Conservation (phyloP, 2,113 vertebrate genomes). For the Charina bottae region DNA sequence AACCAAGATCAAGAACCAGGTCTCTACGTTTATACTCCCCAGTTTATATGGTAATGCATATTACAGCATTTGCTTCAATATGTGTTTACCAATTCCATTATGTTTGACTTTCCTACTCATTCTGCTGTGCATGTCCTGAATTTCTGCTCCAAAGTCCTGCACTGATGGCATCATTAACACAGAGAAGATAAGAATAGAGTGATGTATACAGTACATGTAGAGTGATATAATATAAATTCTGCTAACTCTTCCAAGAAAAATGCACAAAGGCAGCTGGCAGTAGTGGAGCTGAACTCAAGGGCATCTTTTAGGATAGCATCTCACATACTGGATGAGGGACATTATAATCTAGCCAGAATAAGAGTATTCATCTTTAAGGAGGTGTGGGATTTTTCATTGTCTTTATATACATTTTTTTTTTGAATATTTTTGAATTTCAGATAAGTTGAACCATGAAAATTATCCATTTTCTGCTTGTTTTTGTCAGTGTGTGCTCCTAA, state of each 20-base stretch:
- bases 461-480: slow-evolving; percentile 54
- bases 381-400: background rate
- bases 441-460: slow-evolving; percentile 57
- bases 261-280: background rate
- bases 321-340: background rate
- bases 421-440: slow-evolving; percentile 47
- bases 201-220: background rate
- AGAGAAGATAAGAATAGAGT: background rate
- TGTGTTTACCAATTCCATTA: background rate
- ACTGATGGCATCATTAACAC: background rate
- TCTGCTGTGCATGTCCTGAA: background rate
- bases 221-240: background rate
- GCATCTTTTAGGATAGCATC: background rate
- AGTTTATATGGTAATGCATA: background rate
- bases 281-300: background rate
- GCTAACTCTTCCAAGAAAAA: background rate
- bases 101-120: background rate
- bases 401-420: slow-evolving; percentile 43
- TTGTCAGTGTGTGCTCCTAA: slow-evolving; percentile 52
- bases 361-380: background rate
- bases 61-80: background rate
- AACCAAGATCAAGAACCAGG: background rate
- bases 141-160: background rate
- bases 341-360: background rate
- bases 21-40: background rate